Evolutionary conservation across 2,888 invertebrate species (phyloP), one percentile per base, ranked within the genome.

Genomic region (Melanostoma mellinum): DNA sequence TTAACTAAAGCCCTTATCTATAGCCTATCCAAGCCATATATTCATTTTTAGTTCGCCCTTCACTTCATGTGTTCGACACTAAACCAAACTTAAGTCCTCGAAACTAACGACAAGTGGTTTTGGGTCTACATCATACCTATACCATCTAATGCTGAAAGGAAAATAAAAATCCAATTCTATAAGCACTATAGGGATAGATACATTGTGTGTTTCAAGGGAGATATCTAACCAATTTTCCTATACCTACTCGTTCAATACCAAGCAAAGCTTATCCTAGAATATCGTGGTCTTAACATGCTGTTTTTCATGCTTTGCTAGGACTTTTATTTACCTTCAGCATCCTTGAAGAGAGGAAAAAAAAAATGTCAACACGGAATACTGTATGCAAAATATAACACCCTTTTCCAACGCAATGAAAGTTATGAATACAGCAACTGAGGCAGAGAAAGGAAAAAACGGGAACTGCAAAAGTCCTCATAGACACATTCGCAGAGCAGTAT

Each of bases 381-480:
- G 20, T 58, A 63, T 65, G 65, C 58, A 56, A 56, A 78, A 58
- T 72, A 10, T 65, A 33, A 20, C 20, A 20, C 33, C 33, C 72
- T 52, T 44, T 44, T n/a, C 33, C 35, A 10, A 58, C 65, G 65
- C 42, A 67, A 30, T 50, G 20, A 44, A 65, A 50, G 58, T 72
- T 65, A 72, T 65, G 56, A 38, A 65, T 72, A 65, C 65, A 72
- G 63, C 35, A 50, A 38, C 10, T 10, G n/a, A 20, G 30, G 42
- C 9, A 4, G 40, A 36, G 52, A n/a, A 36, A 9, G 35, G n/a
- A 69, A 38, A 69, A 61, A 6, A 56, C 32, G 56, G 50, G 20
- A 63, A 78, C 72, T 58, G 36, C n/a, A 50, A 65, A 65, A 77
- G 58, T 58, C 58, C 72, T 58, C 50, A 58, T 48, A 78, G 58